Conservation (phyloP, 2,113 vertebrate species). For the Vimba vimba region DNA sequence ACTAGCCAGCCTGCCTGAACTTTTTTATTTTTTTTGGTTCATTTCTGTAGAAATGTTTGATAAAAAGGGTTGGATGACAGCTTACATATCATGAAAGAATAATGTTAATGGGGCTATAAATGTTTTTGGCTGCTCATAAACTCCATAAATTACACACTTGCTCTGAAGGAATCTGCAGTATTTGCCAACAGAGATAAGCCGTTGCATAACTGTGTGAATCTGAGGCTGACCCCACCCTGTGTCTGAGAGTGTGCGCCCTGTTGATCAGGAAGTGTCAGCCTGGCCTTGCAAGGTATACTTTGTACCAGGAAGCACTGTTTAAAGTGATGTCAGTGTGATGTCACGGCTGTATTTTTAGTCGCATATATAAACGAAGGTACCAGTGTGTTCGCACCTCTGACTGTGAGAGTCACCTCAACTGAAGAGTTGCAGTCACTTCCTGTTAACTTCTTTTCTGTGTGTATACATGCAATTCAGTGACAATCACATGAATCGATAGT, state of each 20-base stretch:
- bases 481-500: no score
- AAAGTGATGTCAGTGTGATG: conserved; percentile 17
- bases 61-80: background rate
- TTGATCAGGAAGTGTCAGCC: conserved; percentile 44
- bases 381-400: conserved; percentile 49
- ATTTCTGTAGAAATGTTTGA: background rate
- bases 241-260: background rate
- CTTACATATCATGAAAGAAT: background rate
- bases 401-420: background rate
- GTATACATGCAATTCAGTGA: background rate
- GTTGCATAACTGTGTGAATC: background rate
- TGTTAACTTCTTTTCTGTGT: background rate
- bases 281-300: conserved; percentile 34
- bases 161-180: background rate
- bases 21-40: background rate
- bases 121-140: background rate
- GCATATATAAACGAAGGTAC: conserved; percentile 59
- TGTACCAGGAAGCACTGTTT: conserved; percentile 9
- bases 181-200: conserved; percentile 19
- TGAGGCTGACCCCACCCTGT: background rate
- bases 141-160: background rate
- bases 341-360: conserved; percentile 67
- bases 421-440: conserved; percentile 8
- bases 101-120: background rate
- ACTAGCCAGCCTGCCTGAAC: background rate